Evolutionary conservation across 2,113 vertebrate genomes (phyloP).

Genomic region (Capricornis sumatraensis): DNA sequence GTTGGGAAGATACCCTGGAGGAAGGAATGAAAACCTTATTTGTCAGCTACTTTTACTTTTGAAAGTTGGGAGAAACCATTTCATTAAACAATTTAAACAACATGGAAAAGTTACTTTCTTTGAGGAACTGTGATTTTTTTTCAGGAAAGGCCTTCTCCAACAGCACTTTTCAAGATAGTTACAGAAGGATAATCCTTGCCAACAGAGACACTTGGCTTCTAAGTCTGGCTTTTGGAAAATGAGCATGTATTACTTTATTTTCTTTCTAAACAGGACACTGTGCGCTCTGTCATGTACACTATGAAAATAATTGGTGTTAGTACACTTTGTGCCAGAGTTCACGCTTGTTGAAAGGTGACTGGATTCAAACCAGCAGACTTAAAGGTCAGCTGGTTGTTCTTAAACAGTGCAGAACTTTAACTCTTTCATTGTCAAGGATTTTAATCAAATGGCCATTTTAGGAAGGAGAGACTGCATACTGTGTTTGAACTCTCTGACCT

Average conservation of each 20-base stretch:
- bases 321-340: constrained; percentile 56
- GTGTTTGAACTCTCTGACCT: not conserved
- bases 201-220: not conserved
- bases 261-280: constrained; percentile 44
- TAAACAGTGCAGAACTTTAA: constrained; percentile 50
- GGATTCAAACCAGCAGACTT: constrained; percentile 66
- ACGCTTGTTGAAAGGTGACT: constrained; percentile 70
- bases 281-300: constrained; percentile 64
- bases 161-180: not conserved
- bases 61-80: not conserved
- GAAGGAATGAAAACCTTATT: not conserved
- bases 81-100: not conserved
- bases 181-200: not conserved
- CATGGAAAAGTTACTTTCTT: constrained; percentile 6
- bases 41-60: constrained; percentile 8
- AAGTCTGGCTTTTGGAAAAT: constrained; percentile 53
- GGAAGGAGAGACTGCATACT: not conserved
- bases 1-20: not conserved
- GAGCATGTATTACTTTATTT: constrained; percentile 31
- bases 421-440: constrained; percentile 32
- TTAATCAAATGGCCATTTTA: constrained; percentile 24
- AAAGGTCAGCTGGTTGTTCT: constrained; percentile 69
- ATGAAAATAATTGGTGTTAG: constrained; percentile 68
- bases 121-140: not conserved
- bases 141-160: not conserved